Conservation (phyloP, 2,797 vertebrate genomes). For the Calcarius lapponicus region DNA sequence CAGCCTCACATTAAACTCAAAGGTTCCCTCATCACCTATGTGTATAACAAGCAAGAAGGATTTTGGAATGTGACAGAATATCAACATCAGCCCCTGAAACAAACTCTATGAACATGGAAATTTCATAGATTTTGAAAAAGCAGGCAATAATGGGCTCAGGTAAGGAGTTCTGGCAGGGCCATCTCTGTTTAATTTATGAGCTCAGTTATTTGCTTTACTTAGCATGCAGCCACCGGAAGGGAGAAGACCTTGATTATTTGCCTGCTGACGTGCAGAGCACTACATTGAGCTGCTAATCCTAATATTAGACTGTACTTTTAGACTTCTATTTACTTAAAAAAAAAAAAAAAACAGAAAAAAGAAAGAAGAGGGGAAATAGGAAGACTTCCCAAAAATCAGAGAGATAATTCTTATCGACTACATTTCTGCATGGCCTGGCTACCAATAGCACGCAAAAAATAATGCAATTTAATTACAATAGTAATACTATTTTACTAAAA, state of each 20-base stretch:
- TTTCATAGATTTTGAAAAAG: neutral
- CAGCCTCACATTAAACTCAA: neutral
- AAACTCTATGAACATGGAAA: neutral
- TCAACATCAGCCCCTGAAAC: neutral
- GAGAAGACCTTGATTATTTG: conserved; percentile 23
- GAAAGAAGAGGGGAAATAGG: neutral
- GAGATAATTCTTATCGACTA: neutral
- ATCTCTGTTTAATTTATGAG: conserved; percentile 21
- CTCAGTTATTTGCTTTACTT: neutral
- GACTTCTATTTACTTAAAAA: neutral
- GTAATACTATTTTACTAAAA: neutral
- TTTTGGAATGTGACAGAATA: neutral
- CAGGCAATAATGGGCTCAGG: neutral
- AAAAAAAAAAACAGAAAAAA: neutral
- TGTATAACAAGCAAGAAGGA: neutral
- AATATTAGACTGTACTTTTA: neutral
- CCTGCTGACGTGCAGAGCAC: neutral
- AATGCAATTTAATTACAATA: neutral
- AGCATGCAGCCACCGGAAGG: neutral
- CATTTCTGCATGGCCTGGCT: neutral
- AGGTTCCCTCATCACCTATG: neutral
- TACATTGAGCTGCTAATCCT: neutral
- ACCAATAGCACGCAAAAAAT: neutral
- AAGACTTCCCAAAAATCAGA: neutral
- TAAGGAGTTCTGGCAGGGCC: neutral